A percentile compares a stretch with the other conserved stretches of the same genome.
Evolutionary conservation across 2,797 vertebrate species (phyloP).

Genomic region (Acrossocheilus fasciatus): DNA sequence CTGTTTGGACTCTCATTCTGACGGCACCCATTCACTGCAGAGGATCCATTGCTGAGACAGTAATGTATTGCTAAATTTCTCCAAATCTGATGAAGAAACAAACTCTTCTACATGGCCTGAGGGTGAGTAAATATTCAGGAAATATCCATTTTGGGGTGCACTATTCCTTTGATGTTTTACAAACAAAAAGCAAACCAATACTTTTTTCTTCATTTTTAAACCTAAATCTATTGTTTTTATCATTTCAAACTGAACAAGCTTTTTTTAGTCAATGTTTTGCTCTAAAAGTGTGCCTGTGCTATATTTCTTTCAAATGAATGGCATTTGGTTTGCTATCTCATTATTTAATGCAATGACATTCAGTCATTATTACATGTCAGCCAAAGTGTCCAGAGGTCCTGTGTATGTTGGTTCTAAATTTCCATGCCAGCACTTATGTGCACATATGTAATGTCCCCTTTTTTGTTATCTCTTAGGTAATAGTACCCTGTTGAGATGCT

Average conservation of each 20-base stretch:
- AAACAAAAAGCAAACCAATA: neutral
- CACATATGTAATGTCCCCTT: neutral
- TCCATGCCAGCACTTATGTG: neutral
- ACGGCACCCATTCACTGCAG: neutral
- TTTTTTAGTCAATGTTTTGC: neutral
- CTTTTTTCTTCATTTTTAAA: neutral
- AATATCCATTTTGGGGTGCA: neutral
- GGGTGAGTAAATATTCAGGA: too few species aligned
- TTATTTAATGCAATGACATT: neutral
- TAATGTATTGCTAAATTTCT: neutral
- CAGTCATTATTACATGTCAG: neutral
- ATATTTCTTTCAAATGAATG: neutral
- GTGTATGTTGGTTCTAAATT: neutral
- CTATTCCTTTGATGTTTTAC: neutral
- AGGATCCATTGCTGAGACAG: neutral
- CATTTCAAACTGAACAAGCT: neutral
- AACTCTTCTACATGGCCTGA: neutral
- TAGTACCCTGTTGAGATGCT: constrained; percentile 37
- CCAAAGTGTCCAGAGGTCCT: neutral
- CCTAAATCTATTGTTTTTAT: neutral
- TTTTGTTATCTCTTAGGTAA: constrained; percentile 38
- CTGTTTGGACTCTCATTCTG: neutral
- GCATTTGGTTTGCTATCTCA: neutral
- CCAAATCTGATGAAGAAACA: neutral
- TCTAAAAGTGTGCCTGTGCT: neutral